Conservation (phyloP, 2,113 vertebrate species). For the Petromus typicus region DNA sequence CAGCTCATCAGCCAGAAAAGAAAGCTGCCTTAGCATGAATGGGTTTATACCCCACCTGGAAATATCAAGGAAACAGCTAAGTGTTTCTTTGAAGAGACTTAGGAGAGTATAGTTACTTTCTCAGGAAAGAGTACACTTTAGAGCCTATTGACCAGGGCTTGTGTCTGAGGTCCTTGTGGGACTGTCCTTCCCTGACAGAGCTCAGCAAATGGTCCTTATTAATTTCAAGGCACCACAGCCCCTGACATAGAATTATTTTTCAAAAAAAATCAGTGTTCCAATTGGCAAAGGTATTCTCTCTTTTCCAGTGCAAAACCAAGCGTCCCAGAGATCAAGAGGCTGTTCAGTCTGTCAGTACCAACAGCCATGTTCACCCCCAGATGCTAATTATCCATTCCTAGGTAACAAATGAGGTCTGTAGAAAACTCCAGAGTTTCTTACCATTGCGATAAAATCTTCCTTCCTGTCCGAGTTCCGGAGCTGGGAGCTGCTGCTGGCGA, state of each 20-base stretch:
- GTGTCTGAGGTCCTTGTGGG: background rate
- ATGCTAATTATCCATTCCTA: slow-evolving; percentile 47
- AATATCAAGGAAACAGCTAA: background rate
- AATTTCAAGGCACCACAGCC: slow-evolving; percentile 53
- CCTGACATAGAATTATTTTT: slow-evolving; percentile 74
- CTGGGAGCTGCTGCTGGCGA: slow-evolving; percentile 76
- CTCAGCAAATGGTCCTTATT: slow-evolving; percentile 18
- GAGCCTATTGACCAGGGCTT: background rate
- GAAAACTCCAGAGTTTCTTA: slow-evolving; percentile 84
- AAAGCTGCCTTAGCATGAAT: background rate
- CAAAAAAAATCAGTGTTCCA: slow-evolving; percentile 8
- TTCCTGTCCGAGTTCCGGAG: slow-evolving; percentile 77
- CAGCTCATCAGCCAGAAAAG: background rate
- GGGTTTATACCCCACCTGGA: background rate
- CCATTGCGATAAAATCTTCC: slow-evolving; percentile 83
- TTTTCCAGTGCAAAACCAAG: slow-evolving; percentile 57
- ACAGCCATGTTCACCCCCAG: slow-evolving; percentile 66
- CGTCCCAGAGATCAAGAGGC: slow-evolving; percentile 27
- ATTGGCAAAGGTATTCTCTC: slow-evolving; percentile 72
- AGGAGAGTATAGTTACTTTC: background rate
- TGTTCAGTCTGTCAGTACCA: slow-evolving; percentile 45
- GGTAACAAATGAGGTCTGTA: slow-evolving; percentile 57
- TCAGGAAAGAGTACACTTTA: background rate
- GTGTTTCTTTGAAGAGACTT: background rate
- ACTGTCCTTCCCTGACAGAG: slow-evolving; percentile 40